A percentile compares a stretch with the other conserved stretches of the same genome.
These are phyloP conservation scores for Saccostrea cuccullata DNA, from an alignment of 1,140 invertebrate species.

Conservation along the genomic window DNA sequence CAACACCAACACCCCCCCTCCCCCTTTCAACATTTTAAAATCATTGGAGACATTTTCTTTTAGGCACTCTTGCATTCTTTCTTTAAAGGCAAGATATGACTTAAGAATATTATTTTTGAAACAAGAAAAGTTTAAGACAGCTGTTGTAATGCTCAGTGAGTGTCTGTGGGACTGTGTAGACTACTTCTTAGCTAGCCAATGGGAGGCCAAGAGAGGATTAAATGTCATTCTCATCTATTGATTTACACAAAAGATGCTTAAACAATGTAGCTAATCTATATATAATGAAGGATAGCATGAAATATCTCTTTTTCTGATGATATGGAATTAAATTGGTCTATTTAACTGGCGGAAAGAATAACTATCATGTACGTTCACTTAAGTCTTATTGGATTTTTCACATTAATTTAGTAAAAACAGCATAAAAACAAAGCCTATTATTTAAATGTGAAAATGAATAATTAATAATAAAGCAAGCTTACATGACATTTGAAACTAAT, in stretches of 20 bases:
- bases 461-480: too few species aligned
- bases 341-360: too few species aligned
- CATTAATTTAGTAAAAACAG: too few species aligned
- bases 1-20: too few species aligned
- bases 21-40: neutral
- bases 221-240: constrained; percentile 9
- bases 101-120: neutral
- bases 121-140: neutral
- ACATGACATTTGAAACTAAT: too few species aligned
- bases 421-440: too few species aligned
- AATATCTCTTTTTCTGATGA: neutral
- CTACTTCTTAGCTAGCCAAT: neutral
- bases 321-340: too few species aligned
- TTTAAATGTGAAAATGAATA: too few species aligned
- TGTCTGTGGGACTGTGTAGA: neutral
- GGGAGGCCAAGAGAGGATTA: neutral
- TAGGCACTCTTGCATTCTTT: too few species aligned
- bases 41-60: too few species aligned
- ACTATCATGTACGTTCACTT: too few species aligned
- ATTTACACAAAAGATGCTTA: neutral
- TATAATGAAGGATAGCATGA: constrained; percentile 8
- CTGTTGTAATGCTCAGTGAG: neutral
- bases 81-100: neutral
- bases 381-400: too few species aligned
- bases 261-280: neutral